Evolutionary conservation across 2,113 vertebrate genomes (phyloP).

Genomic region (Sciurus niger): DNA sequence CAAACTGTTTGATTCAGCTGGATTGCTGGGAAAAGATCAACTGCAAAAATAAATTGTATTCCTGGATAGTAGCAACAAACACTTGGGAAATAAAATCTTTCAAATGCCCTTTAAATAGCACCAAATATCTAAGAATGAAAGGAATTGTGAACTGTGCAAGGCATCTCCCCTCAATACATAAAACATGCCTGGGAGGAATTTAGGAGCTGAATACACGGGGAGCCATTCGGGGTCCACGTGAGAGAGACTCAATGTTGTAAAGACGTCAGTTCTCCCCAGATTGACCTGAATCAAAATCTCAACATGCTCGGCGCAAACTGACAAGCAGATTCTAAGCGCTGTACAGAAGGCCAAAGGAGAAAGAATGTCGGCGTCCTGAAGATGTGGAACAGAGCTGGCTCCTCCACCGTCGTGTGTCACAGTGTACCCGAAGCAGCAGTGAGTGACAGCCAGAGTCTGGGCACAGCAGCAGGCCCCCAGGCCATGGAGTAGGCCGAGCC

Average conservation of each 20-base stretch:
- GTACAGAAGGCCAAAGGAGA: too few species aligned
- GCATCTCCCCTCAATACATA: background rate
- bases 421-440: too few species aligned
- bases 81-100: background rate
- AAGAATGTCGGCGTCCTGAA: background rate
- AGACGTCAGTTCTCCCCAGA: background rate
- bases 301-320: background rate
- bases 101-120: background rate
- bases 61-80: background rate
- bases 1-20: background rate
- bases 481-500: background rate
- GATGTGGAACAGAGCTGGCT: background rate
- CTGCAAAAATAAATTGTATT: background rate
- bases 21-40: background rate
- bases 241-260: background rate
- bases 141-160: background rate
- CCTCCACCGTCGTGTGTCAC: background rate
- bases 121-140: background rate
- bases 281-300: background rate
- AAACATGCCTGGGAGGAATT: background rate
- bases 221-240: background rate
- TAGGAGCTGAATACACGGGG: too few species aligned
- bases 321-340: background rate
- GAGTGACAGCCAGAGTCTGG: background rate
- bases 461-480: background rate